Base-by-base conservation (phyloP, 30 jellyfish, hydroid and myxozoan genomes). In the Aurelia aurita complex sp. Pacific region DNA sequence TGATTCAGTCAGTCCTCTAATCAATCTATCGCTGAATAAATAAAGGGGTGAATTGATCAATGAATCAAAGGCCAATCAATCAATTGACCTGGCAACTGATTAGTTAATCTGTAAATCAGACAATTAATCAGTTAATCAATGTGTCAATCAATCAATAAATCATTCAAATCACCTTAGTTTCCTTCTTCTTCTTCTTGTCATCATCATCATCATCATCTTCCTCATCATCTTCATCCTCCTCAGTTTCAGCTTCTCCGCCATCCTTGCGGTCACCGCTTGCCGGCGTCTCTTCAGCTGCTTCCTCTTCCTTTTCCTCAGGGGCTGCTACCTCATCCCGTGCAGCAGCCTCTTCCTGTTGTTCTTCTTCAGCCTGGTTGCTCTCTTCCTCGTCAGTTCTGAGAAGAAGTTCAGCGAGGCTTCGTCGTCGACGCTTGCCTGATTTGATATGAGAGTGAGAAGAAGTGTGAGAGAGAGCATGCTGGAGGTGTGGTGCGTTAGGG, bases 401-500 rank as follows among this genome's bases (percentile, higher is more conserved):
- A 57, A 88, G 55, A 55, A 78, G 34, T 16, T 79, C 81, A 5
- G 93, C 46, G 67, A 80, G 85, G 89, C 92, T 73, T 64, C 97
- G 33, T 81, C 92, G 81, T 77, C 77, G 78, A 51, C 89, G 73
- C 64, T 74, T 72, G 86, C 89, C 94, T 81, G 94, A 78, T 87
- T 92, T 92, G 53, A 92, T 67, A 76, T 76, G 97, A 76, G 92
- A 74, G 82, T 85, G 94, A 73, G 98, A 86, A 66, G 88, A 64
- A 4, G 97, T 86, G 81, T 87, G 98, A 69, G 98, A 92, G 67
- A 86, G 38, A 1, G 97, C 98, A 86, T 92, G 98, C 43, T 92
- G 98, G 13, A 76, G 81, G 19, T 81, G 83, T 10, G 91, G 98
- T 17, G 98, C 98, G 53, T 92, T 86, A 42, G 98, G 98, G 69